phyloP scores from a whole-genome alignment of 2,113 vertebrate genomes.

The Promerops cafer region DNA sequence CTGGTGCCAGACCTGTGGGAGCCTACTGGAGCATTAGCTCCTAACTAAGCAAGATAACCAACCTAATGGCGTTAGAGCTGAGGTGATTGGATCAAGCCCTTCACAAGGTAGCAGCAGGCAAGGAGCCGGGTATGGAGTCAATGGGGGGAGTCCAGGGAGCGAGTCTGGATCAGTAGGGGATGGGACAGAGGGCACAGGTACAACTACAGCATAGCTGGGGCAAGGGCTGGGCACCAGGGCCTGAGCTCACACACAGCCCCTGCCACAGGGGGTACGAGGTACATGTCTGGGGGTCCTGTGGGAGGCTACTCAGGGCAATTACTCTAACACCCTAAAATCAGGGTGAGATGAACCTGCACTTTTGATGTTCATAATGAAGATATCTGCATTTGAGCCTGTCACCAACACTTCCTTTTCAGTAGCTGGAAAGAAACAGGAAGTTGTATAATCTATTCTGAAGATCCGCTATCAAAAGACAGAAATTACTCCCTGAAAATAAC shows the following conservation, averaged over 20 bases:
- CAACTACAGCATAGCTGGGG: background rate
- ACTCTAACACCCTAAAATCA: background rate
- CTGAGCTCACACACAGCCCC: background rate
- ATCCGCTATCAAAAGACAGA: background rate
- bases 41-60: background rate
- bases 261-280: background rate
- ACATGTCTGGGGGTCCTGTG: background rate
- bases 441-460: background rate
- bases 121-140: background rate
- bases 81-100: background rate
- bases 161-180: background rate
- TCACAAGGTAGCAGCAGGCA: background rate
- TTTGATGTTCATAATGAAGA: background rate
- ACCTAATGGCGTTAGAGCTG: background rate
- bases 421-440: background rate
- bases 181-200: background rate
- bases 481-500: background rate
- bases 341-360: background rate
- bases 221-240: background rate
- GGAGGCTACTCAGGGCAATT: background rate
- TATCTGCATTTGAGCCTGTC: background rate
- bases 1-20: background rate
- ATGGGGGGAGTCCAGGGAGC: background rate
- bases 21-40: background rate
- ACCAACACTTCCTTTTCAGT: background rate